phyloP scores from a whole-genome alignment of 2,113 vertebrate genomes.

The Peromyscus maniculatus region DNA sequence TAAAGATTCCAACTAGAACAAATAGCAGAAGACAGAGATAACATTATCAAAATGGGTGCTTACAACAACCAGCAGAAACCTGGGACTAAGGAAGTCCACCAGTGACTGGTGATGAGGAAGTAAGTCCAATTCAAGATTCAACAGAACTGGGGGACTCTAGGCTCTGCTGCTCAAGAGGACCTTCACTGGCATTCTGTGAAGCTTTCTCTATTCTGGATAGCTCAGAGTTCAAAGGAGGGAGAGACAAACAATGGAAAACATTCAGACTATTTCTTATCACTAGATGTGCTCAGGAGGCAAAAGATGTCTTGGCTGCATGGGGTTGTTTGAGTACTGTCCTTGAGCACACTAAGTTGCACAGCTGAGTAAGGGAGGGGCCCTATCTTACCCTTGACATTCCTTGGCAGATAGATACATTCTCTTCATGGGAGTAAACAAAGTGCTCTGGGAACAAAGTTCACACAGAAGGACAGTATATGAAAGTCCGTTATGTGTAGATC shows the following conservation, averaged over 20 bases:
- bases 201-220: not conserved
- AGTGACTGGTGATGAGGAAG: not conserved
- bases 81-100: not conserved
- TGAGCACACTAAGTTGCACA: not conserved
- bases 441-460: not conserved
- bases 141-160: not conserved
- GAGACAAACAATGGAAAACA: not conserved
- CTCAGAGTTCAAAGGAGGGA: not conserved
- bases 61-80: not conserved
- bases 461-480: not conserved
- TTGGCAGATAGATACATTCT: not conserved
- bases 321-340: not conserved
- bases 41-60: not conserved
- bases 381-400: not conserved
- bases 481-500: not conserved
- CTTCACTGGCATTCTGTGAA: not conserved
- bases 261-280: not conserved
- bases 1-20: not conserved
- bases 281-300: not conserved
- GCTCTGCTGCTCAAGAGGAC: not conserved
- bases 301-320: not conserved
- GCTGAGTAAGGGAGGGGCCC: not conserved
- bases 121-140: not conserved
- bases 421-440: not conserved
- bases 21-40: not conserved